Conservation (phyloP, 2,888 invertebrate genomes). For the Harmothoe impar region DNA sequence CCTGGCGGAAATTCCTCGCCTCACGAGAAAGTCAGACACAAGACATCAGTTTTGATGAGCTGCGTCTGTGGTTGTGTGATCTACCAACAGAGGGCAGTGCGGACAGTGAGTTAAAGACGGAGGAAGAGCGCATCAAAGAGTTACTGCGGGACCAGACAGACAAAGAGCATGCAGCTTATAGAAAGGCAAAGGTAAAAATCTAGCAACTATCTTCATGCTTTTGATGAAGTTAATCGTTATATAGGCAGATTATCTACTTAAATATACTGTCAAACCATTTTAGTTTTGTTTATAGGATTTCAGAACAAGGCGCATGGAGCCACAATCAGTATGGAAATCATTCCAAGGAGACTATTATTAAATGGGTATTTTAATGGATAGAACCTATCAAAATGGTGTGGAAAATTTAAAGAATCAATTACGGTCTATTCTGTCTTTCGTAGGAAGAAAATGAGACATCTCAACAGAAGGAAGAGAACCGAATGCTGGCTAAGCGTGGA, state of each 20-base stretch:
- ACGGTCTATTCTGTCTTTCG: too few species aligned
- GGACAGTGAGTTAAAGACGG: neutral
- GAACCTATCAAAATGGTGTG: too few species aligned
- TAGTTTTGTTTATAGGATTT: too few species aligned
- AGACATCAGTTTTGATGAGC: slow-evolving; percentile 79
- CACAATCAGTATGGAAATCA: too few species aligned
- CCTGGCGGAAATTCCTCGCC: slow-evolving; percentile 77
- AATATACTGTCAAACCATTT: too few species aligned
- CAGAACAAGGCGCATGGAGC: too few species aligned
- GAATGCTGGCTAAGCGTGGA: slow-evolving; percentile 37
- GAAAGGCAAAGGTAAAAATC: slow-evolving; percentile 38
- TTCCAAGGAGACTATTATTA: too few species aligned
- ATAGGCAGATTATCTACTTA: too few species aligned
- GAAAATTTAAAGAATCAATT: too few species aligned
- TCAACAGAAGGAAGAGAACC: slow-evolving; percentile 33
- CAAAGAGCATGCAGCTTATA: slow-evolving; percentile 41
- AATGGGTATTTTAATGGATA: too few species aligned
- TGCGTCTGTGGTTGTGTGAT: slow-evolving; percentile 77
- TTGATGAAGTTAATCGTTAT: neutral
- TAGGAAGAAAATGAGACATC: neutral
- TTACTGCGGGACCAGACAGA: neutral
- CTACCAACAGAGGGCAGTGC: slow-evolving; percentile 67
- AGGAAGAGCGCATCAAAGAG: neutral
- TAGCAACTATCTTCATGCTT: neutral
- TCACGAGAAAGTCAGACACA: slow-evolving; percentile 69